Evolutionary conservation across 2,888 invertebrate species (phyloP), one percentile per base, ranked within the genome.

Genomic region (Andrena chrysosceles): DNA sequence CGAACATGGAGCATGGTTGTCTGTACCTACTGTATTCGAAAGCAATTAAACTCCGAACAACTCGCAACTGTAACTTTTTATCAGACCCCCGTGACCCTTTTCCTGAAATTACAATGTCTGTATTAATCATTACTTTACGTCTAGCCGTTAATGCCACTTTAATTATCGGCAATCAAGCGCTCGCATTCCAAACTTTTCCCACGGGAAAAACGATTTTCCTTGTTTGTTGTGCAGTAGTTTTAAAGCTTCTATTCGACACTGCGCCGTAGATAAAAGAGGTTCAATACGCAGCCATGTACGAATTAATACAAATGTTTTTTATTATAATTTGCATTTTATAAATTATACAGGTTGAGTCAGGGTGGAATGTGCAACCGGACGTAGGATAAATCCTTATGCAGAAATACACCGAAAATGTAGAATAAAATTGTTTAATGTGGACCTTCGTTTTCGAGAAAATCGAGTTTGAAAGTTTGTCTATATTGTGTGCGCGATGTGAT

Each of bases 41-140:
- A 73, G 73, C 54, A 78, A 78, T 78, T 78, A 67, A 78, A 66
- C 42, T 67, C 35, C 56, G 35, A 63, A 48, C 69, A 20, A 35
- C 69, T 49, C 59, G 69, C 42, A 42, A 59, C 63, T 31, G 77
- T n/a, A 54, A 35, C 54, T 59, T 67, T 66, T 49, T 33, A 10
- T 26, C 16, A 26, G 4, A 26, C 31, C 33, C 60, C n/a, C 13
- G 26, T 42, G 35, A 56, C 23, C 62, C 42, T 52, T 20, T 63
- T 67, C 48, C 26, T 31, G 69, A 69, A 54, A 64, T 74, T 56
- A 35, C 42, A 20, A 42, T 29, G 60, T 49, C 64, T 60, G 66
- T 63, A 70, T 79, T 69, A 74, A 74, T 74, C 48, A 62, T 62
- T 42, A 20, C 35, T 52, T 66, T 33, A 31, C n/a, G 8, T 23